Conservation (phyloP, 1,140 invertebrate genomes). For the Bombus picipes region DNA sequence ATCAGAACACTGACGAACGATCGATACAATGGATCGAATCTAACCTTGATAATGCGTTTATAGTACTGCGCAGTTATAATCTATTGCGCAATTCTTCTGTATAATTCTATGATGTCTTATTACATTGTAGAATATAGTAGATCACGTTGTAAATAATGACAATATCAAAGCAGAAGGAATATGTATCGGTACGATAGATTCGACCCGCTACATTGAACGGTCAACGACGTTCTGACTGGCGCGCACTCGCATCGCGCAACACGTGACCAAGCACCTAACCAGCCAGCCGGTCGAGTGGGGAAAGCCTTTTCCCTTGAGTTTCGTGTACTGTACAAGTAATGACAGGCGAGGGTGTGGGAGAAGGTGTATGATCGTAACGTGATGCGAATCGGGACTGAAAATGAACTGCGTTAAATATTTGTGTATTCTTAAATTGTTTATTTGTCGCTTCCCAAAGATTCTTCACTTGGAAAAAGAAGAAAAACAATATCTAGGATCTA, state of each 20-base stretch:
- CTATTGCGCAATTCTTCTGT: neutral
- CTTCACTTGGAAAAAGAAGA: neutral
- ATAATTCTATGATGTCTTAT: neutral
- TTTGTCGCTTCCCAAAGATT: neutral
- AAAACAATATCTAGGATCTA: neutral
- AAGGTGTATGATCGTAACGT: slow-evolving; percentile 31
- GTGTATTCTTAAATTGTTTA: neutral
- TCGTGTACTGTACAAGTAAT: slow-evolving; percentile 34
- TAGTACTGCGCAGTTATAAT: neutral
- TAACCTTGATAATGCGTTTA: slow-evolving; percentile 13
- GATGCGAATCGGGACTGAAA: slow-evolving; percentile 29
- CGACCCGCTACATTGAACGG: slow-evolving; percentile 32
- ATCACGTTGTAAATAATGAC: neutral
- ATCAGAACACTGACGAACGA: neutral
- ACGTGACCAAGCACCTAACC: slow-evolving; percentile 40
- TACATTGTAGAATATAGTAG: neutral
- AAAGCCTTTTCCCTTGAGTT: slow-evolving; percentile 45
- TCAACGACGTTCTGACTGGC: slow-evolving; percentile 41
- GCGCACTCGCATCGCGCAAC: slow-evolving; percentile 35
- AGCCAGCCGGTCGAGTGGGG: slow-evolving; percentile 9
- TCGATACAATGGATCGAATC: slow-evolving; percentile 19
- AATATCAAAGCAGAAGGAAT: neutral
- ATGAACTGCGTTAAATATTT: slow-evolving; percentile 23
- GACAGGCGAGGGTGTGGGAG: slow-evolving; percentile 6
- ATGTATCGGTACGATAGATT: neutral